These are phyloP conservation scores for Nothoprocta pentlandii DNA, from an alignment of 2,113 vertebrate genomes.

Conservation along the genomic window DNA sequence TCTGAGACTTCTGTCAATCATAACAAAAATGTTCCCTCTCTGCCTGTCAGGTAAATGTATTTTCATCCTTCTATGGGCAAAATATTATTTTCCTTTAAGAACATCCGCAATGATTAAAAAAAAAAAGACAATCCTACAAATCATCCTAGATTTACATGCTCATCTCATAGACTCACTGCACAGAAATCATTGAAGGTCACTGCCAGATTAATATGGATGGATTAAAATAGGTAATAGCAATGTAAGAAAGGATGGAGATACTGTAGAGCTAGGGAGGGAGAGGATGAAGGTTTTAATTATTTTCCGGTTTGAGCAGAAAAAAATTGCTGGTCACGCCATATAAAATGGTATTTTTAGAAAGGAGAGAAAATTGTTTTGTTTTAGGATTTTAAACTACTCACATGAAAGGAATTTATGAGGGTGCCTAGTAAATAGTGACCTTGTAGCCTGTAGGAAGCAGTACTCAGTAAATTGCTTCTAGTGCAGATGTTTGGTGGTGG, in stretches of 20 bases:
- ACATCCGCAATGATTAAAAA: not conserved
- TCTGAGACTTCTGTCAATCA: not conserved
- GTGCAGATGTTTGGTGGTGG: not conserved
- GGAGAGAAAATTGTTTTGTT: not conserved
- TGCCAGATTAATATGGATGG: constrained; percentile 25
- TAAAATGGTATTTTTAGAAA: constrained; percentile 17
- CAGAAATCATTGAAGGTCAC: constrained; percentile 11
- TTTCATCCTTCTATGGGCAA: constrained; percentile 9
- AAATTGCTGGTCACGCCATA: not conserved
- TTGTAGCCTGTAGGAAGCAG: not conserved
- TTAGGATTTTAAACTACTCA: not conserved
- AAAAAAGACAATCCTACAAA: not conserved
- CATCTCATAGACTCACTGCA: not conserved
- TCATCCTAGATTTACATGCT: not conserved
- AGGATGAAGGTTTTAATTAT: constrained; percentile 13
- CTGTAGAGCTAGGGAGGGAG: not conserved
- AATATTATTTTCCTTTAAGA: constrained; percentile 33
- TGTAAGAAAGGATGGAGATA: constrained; percentile 10
- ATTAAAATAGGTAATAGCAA: constrained; percentile 47
- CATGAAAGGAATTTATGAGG: not conserved
- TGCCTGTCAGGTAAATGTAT: constrained; percentile 12
- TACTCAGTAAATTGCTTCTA: not conserved
- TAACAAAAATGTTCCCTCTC: not conserved
- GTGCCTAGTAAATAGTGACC: not conserved
- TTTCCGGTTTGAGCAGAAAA: constrained; percentile 4